Evolutionary conservation across 1,140 invertebrate species (phyloP).

Genomic region (Trialeurodes vaporariorum): DNA sequence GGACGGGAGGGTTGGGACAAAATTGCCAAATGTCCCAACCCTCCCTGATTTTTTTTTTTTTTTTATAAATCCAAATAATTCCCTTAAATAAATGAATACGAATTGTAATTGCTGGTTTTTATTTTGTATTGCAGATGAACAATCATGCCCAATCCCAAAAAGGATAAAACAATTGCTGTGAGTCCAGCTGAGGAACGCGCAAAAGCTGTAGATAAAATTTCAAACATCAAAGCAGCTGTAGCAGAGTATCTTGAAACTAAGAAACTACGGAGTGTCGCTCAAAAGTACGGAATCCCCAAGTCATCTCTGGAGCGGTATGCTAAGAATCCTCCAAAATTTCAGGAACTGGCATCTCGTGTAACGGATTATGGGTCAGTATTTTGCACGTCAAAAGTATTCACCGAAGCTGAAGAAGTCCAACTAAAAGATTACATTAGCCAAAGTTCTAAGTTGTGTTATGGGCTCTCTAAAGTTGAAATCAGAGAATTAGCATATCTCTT

Average conservation of each 20-base stretch:
- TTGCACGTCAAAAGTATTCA: not conserved
- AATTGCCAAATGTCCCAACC: not conserved
- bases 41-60: not conserved
- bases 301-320: not conserved
- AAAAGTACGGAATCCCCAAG: not conserved
- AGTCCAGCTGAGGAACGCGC: not conserved
- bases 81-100: not conserved
- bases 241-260: not conserved
- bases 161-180: not conserved
- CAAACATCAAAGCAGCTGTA: not conserved
- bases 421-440: not conserved
- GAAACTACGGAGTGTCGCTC: not conserved
- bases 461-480: constrained; percentile 30
- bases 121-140: not conserved
- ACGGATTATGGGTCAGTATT: not conserved
- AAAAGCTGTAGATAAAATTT: not conserved
- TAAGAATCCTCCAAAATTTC: not conserved
- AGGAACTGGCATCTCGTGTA: not conserved
- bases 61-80: not conserved
- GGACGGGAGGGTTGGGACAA: not conserved
- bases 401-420: not conserved
- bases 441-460: constrained; percentile 27
- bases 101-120: not conserved
- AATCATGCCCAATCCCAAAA: not conserved
- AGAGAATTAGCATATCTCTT: constrained; percentile 33